A percentile compares a stretch with the other conserved stretches of the same genome.
These are phyloP conservation scores for Acanthosepion esculentum DNA, from an alignment of 2,888 invertebrate species.

Conservation along the genomic window DNA sequence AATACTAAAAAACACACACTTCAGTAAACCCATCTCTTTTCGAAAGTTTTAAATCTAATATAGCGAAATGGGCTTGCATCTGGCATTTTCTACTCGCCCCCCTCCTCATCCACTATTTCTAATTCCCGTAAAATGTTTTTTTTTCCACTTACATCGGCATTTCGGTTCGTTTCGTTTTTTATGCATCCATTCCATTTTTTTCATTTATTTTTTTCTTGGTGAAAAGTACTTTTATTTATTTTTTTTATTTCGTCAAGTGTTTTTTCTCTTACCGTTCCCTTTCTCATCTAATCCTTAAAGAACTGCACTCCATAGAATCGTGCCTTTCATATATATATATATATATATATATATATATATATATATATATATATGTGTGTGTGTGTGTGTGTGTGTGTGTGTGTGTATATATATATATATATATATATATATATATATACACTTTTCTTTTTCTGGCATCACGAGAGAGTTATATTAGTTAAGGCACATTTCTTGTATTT, in stretches of 20 bases:
- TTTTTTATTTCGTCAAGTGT: background rate
- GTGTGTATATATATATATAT: too few species aligned
- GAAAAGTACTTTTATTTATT: background rate
- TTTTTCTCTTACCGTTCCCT: background rate
- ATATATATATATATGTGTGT: too few species aligned
- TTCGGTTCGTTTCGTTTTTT: background rate
- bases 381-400: too few species aligned
- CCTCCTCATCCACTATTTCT: background rate
- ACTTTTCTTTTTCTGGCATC: background rate
- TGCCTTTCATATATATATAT: background rate
- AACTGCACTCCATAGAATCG: background rate
- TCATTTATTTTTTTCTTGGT: background rate
- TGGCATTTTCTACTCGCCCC: background rate
- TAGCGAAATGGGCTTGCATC: background rate
- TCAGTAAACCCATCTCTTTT: background rate
- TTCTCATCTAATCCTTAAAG: background rate
- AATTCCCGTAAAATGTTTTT: conserved; percentile 2
- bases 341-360: too few species aligned
- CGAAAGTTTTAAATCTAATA: background rate
- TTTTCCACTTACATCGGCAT: background rate
- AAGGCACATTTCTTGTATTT: background rate
- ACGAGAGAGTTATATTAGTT: background rate
- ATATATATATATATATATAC: too few species aligned
- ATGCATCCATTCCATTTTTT: background rate
- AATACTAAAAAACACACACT: too few species aligned